Evolutionary conservation across 2,888 invertebrate species (phyloP), one percentile per base, ranked within the genome.

Genomic region (Orthosia gothica): DNA sequence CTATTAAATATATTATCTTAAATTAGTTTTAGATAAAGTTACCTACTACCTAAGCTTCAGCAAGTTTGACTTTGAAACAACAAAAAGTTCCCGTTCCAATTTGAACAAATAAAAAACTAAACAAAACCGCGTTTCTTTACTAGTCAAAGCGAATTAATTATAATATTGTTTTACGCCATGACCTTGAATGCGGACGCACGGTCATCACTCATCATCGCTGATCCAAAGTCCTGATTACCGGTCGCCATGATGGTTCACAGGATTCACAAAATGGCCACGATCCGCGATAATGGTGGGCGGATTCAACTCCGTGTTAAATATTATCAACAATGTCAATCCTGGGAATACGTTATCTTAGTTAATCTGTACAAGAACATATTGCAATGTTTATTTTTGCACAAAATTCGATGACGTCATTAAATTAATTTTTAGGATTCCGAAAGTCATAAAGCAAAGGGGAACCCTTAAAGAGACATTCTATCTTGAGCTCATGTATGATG

Each of bases 241-340:
- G 93, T 94, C 94, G 93, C 74, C 89, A 91, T 88, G 90, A 91
- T 91, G 95, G 95, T 95, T 96, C 95, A 96, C 90, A 92, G 95
- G 91, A 92, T 95, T 93, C 89, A 84, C 83, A 90, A 92, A 94
- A 93, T 88, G 88, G 72, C 69, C 45, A 87, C 84, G 82, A 89
- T 88, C 70, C 54, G 87, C 84, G 83, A 89, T 88, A 90, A 92
- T 91, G 85, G 89, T 84, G 79, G 91, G 89, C 90, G 92, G 91
- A 90, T 91, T 90, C 85, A 84, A 85, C 86, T 89, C 88, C 89
- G 83, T 90, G 90, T 90, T 84, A 65, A 76, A 65, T 83, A 78
- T 83, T 82, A 87, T 80, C 72, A 79, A 75, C 83, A 79, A 70
- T 82, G 81, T 80, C 81, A 87, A 87, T 83, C 89, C 87, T 82